A percentile compares a stretch with the other conserved stretches of the same genome.
Evolutionary conservation across 2,797 vertebrate species (phyloP).

Genomic region (Amblyraja radiata): DNA sequence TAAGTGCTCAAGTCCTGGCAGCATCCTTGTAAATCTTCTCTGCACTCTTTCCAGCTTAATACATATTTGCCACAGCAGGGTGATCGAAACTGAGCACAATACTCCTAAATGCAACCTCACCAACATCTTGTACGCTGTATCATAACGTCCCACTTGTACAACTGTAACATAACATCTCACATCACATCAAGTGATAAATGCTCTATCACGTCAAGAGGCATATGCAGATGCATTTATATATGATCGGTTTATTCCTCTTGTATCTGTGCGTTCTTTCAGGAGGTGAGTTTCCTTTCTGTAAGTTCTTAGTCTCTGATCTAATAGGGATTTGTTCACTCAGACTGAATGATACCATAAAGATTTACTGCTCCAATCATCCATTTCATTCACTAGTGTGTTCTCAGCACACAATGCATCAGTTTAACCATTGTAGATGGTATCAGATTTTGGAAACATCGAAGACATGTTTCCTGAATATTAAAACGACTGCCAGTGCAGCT

Average conservation of each 20-base stretch:
- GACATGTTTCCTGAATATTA: slow-evolving; percentile 37
- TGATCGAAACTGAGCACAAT: too few species aligned
- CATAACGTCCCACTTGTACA: too few species aligned
- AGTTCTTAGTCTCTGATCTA: not conserved
- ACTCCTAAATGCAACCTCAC: too few species aligned
- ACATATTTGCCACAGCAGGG: too few species aligned
- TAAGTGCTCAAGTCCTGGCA: too few species aligned
- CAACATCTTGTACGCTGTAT: too few species aligned
- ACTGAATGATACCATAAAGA: slow-evolving; percentile 33
- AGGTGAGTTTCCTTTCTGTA: slow-evolving; percentile 44
- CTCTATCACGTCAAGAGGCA: slow-evolving; percentile 49
- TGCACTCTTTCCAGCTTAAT: too few species aligned
- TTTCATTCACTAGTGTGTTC: slow-evolving; percentile 42
- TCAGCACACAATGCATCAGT: slow-evolving; percentile 40
- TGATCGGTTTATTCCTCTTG: slow-evolving; percentile 44
- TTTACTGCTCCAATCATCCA: slow-evolving; percentile 41
- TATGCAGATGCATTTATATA: slow-evolving; percentile 45
- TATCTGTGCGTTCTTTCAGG: slow-evolving; percentile 43
- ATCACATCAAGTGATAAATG: slow-evolving; percentile 35
- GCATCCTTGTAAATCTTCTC: too few species aligned
- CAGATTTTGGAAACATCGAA: slow-evolving; percentile 37
- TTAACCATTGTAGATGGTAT: slow-evolving; percentile 41
- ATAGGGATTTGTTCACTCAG: slow-evolving; percentile 39
- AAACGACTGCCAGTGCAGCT: slow-evolving; percentile 34
- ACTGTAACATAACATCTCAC: too few species aligned